Evolutionary conservation across 2,113 vertebrate species (phyloP).

Genomic region (Apodemus sylvaticus): DNA sequence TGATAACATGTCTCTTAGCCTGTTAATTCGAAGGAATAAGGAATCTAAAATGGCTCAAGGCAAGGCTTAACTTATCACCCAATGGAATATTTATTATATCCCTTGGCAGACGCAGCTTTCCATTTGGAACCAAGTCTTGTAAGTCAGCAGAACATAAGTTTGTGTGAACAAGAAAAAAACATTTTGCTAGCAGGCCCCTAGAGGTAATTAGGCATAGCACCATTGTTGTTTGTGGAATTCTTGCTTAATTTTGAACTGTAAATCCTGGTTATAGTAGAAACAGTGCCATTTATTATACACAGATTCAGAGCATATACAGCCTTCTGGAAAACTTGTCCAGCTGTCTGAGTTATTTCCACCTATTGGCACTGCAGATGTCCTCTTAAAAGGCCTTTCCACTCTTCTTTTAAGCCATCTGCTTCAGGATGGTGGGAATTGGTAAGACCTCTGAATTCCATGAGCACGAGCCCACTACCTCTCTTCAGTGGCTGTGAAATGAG

Average conservation of each 20-base stretch:
- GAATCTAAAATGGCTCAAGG: not conserved
- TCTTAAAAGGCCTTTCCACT: not conserved
- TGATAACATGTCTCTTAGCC: not conserved
- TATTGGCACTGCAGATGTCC: not conserved
- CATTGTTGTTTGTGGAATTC: not conserved
- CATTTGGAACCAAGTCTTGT: not conserved
- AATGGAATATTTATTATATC: not conserved
- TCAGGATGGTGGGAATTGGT: not conserved
- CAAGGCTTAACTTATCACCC: not conserved
- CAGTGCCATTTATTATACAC: not conserved
- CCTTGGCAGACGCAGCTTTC: not conserved
- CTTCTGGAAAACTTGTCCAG: not conserved
- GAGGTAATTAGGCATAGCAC: no score
- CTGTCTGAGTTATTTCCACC: not conserved
- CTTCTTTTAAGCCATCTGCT: not conserved
- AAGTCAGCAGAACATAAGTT: not conserved
- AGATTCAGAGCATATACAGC: not conserved
- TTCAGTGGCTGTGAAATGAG: not conserved
- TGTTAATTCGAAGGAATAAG: not conserved
- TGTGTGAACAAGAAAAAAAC: not conserved
- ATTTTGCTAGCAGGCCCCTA: not conserved
- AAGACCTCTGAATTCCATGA: not conserved
- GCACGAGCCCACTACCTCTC: not conserved
- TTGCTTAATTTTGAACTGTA: not conserved
- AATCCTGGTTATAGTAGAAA: not conserved